Base-by-base conservation (phyloP, 2,113 vertebrate genomes). In the Albula goreensis region DNA sequence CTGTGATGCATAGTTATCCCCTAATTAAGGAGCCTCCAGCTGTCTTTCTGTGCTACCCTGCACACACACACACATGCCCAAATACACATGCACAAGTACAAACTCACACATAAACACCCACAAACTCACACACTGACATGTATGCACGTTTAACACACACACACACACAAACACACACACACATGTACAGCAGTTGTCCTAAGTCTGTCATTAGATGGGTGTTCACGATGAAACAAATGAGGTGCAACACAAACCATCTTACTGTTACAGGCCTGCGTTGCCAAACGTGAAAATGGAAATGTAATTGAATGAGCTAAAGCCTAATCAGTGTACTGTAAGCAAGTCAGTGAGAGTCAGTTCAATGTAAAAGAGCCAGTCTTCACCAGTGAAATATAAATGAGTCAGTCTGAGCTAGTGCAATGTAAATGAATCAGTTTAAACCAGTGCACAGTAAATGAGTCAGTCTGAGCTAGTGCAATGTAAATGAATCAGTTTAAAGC, bases 181-280 rank as follows among this genome's bases (percentile, higher is more conserved):
- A 74, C 63, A 22, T 2, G n/a, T n/a, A 74, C n/a, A 31, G 70
- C 70, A 74, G 70, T 31, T 22, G 19, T 5, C 22, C 22, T 31
- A 50, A 63, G 53, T 8, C 53, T 22, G 60, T 48, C 56, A 51
- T 49, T 63, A 56, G 1, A 60, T 8, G 9, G 31, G 25, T 48
- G 56, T 15, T 63, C 51, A 3, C 49, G 10, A 19, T 31, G 11
- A 50, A 17, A 17, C 15, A 12, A 88, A 91, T 88, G 83, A 90
- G 83, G 88, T 48, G 53, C 88, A 88, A 87, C 50, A 82, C 82
- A 84, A 87, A 90, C 88, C 93, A 93, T 93, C 88, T 92, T 90
- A 92, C 80, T 87, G 85, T 78, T 31, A 79, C 10, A 3, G 77
- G 52, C 25, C 5, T 52, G 22, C 11, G 22, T 17, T 41, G 83